phyloP scores from a whole-genome alignment of 2,888 invertebrate species.

The Ophion ventricosus region DNA sequence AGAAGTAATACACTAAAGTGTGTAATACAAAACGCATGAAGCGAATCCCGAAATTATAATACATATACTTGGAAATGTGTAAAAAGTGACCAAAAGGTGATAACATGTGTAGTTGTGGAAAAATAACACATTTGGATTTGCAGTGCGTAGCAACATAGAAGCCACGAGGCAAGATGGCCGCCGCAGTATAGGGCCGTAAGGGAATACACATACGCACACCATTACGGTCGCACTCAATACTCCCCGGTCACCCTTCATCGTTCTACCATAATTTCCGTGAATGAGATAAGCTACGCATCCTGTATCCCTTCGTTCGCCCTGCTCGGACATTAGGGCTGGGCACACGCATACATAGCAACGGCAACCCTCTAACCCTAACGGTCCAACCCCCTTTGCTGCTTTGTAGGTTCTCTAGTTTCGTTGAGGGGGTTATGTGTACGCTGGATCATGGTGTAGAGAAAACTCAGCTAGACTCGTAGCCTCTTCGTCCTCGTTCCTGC shows the following conservation, averaged over 20 bases:
- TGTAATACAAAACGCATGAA: too few relatives aligned
- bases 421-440: constrained; percentile 47
- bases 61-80: too few relatives aligned
- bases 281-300: constrained; percentile 80
- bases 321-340: constrained; percentile 73
- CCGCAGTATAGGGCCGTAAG: constrained; percentile 49
- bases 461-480: constrained; percentile 51
- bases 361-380: constrained; percentile 72
- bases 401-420: constrained; percentile 55
- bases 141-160: constrained; percentile 33
- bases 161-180: constrained; percentile 74
- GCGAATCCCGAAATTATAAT: too few relatives aligned
- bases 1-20: too few relatives aligned
- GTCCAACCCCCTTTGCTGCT: constrained; percentile 71
- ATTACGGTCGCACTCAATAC: constrained; percentile 12
- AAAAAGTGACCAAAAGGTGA: too few relatives aligned
- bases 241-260: constrained; percentile 75
- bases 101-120: too few relatives aligned
- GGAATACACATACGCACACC: not conserved
- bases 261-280: constrained; percentile 80
- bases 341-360: constrained; percentile 65
- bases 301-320: constrained; percentile 53
- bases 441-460: constrained; percentile 38
- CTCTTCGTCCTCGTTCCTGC: constrained; percentile 41
- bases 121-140: too few relatives aligned